phyloP scores from a whole-genome alignment of 2,888 invertebrate species.

The Pseudanteris insignis region DNA sequence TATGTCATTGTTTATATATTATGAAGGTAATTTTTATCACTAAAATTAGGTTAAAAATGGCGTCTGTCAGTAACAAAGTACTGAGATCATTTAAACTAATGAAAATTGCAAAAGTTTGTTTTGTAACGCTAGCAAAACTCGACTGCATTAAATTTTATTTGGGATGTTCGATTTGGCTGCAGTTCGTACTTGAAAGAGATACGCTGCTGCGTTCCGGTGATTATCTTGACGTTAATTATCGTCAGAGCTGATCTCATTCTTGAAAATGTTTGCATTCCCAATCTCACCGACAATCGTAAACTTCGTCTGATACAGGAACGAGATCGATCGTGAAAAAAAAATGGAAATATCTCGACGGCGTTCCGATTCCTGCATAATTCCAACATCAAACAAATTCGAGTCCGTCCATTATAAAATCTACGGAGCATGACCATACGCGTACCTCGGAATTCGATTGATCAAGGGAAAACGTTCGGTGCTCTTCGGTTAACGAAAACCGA shows the following conservation, averaged over 20 bases:
- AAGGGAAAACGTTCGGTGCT: conserved; percentile 26
- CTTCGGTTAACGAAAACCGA: conserved; percentile 32
- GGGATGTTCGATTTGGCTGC: conserved; percentile 1
- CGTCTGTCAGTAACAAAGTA: no score
- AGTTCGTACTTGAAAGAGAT: conserved; percentile 12
- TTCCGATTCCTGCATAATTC: conserved; percentile 41
- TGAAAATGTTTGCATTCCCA: conserved; percentile 40
- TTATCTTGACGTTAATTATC: conserved; percentile 42
- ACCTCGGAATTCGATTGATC: conserved; percentile 41
- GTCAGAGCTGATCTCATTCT: conserved; percentile 36
- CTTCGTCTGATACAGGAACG: conserved; percentile 28
- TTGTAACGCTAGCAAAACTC: no score
- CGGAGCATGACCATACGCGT: conserved; percentile 42
- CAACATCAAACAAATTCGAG: conserved; percentile 43
- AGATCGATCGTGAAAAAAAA: conserved; percentile 32
- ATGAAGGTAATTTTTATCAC: no score
- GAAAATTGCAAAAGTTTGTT: no score
- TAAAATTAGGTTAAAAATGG: no score
- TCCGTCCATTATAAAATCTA: conserved; percentile 40
- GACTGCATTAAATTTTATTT: background rate
- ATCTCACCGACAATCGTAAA: conserved; percentile 36
- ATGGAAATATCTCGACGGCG: conserved; percentile 35
- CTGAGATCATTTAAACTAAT: no score
- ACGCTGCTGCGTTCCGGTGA: conserved; percentile 6
- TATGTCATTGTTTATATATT: no score